Evolutionary conservation across 2,113 vertebrate species (phyloP).

Genomic region (Menidia beryllina): DNA sequence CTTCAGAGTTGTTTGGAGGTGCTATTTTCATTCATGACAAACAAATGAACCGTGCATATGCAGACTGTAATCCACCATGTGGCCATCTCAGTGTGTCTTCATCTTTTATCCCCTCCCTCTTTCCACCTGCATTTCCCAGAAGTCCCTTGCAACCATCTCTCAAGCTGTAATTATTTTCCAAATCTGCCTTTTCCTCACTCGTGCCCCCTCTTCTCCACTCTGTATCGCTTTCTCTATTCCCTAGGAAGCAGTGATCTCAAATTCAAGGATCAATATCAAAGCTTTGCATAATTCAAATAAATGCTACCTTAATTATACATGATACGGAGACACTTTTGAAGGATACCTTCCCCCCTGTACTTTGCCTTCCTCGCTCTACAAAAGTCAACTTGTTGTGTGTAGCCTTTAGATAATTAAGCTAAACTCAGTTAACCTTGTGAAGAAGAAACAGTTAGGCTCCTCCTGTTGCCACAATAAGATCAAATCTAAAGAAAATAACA

Average conservation of each 20-base stretch:
- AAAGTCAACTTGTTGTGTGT: conserved; percentile 1
- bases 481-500: not conserved
- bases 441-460: not conserved
- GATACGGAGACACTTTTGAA: conserved; percentile 56
- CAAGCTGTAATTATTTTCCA: not conserved
- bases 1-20: not conserved
- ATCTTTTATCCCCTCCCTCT: conserved; percentile 3
- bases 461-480: not conserved
- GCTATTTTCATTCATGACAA: conserved; percentile 25
- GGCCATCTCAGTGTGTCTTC: not conserved
- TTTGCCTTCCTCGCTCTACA: conserved; percentile 1
- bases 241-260: conserved; percentile 49
- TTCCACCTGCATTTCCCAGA: not conserved
- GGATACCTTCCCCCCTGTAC: conserved; percentile 11
- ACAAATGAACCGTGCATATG: not conserved
- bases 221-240: conserved; percentile 18
- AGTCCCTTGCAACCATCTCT: not conserved
- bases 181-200: not conserved
- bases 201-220: not conserved
- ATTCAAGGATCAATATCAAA: conserved; percentile 67
- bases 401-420: not conserved
- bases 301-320: conserved; percentile 64
- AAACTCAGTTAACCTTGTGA: not conserved
- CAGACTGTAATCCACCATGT: not conserved
- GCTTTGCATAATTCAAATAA: conserved; percentile 71